Evolutionary conservation across 2,888 invertebrate species (phyloP), one percentile per base, ranked within the genome.

Genomic region (Acleris cristana): DNA sequence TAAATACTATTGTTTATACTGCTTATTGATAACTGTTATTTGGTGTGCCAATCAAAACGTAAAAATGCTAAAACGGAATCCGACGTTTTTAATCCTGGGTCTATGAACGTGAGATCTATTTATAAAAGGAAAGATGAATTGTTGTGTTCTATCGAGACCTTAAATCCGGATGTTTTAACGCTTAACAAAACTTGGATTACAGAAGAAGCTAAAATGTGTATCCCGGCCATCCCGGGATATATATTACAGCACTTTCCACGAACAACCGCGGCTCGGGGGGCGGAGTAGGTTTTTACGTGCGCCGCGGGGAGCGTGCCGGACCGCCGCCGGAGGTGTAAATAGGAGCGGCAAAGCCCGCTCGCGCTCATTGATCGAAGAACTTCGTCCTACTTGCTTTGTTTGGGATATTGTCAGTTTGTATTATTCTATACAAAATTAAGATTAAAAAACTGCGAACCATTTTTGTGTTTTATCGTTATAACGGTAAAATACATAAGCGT

Each of bases 41-140:
- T 16, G 1, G 1, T 45, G 16, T 16, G 45, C 16, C 14, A 45
- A 14, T 45, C 3, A 8, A 23, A 16, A 8, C 60, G 18, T 4
- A 40, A 45, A 21, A 57, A 21, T 21, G 44, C 21, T 16, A 45
- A 44, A 7, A 21, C 56, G 18, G 21, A 58, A 23, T 8, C 45
- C 2, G 16, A 2, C 45, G 1, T 45, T n/a, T 45, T 45, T 45
- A 45, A 45, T 12, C 1, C n/a, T 45, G 45, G 45, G 45, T 5
- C 16, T 45, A 40, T 53, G n/a, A 65, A 65, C 26, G 45, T 58
- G 10, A 52, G 64, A 10, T 65, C 64, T 2, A 14, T 65, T 3
- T 44, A 58, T 59, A 65, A 54, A 14, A 54, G 54, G 12, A 59
- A 60, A 26, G 65, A 65, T 53, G 45, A 65, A 18, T 48, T 54